A percentile compares a stretch with the other conserved stretches of the same genome.
These are phyloP conservation scores for Drosophila paracracens DNA, from an alignment of 2,888 invertebrate species.

Conservation along the genomic window DNA sequence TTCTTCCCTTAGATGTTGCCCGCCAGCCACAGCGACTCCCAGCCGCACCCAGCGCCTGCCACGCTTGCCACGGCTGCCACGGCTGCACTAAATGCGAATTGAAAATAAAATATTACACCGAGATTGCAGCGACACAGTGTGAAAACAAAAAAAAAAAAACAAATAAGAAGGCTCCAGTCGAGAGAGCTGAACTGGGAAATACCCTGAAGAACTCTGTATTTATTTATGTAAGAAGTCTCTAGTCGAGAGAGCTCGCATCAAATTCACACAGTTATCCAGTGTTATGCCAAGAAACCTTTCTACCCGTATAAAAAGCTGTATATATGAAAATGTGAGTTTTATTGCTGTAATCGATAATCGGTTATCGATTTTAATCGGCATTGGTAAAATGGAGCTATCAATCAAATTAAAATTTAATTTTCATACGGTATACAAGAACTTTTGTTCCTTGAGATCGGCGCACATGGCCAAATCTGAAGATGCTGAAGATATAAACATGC, in stretches of 20 bases:
- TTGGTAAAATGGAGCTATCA: background rate
- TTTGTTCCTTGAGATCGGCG: background rate
- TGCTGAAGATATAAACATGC: background rate
- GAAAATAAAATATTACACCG: conserved; percentile 80
- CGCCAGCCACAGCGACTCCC: conserved; percentile 1
- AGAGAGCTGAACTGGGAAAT: background rate
- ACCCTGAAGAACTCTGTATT: background rate
- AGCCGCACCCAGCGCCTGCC: conserved; percentile 5
- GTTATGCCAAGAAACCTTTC: background rate
- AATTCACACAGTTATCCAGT: background rate
- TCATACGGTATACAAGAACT: background rate
- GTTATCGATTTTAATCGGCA: background rate
- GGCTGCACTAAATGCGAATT: conserved; percentile 80
- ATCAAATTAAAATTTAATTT: background rate
- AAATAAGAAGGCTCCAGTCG: background rate
- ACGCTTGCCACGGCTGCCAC: conserved; percentile 43
- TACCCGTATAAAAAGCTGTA: background rate
- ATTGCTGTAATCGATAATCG: background rate
- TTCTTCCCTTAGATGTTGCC: conserved; percentile 73
- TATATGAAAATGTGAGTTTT: background rate
- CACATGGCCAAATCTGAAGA: too few relatives aligned
- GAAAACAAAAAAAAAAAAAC: conserved; percentile 21
- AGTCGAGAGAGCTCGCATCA: background rate
- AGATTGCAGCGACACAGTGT: conserved; percentile 68
- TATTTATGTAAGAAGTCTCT: background rate